phyloP scores from a whole-genome alignment of 1,140 invertebrate genomes.

The Drosophila mojavensis region DNA sequence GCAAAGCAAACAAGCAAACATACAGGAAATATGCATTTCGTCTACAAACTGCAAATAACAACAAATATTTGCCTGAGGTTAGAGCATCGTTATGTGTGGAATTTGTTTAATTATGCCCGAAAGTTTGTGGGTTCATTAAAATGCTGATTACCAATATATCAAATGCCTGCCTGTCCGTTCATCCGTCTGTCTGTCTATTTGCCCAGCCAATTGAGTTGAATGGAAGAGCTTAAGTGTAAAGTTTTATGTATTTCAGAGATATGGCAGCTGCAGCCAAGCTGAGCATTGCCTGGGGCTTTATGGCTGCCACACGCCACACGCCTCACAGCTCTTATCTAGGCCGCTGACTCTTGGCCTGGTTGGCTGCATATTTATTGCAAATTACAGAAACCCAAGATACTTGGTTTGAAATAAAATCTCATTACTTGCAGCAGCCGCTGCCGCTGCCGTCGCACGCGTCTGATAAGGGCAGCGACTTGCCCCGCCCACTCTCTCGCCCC shows the following conservation, averaged over 20 bases:
- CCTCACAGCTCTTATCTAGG: slow-evolving; percentile 23
- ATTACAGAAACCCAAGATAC: slow-evolving; percentile 57
- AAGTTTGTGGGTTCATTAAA: slow-evolving; percentile 43
- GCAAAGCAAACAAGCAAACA: slow-evolving; percentile 11
- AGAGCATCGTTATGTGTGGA: slow-evolving; percentile 10
- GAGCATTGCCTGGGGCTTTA: slow-evolving; percentile 10
- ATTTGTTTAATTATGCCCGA: slow-evolving; percentile 36
- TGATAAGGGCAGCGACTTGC: slow-evolving; percentile 60
- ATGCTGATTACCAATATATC: slow-evolving; percentile 34
- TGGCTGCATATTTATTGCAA: slow-evolving; percentile 79
- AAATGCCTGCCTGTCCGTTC: slow-evolving; percentile 2
- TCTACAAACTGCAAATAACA: slow-evolving; percentile 2
- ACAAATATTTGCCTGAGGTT: slow-evolving; percentile 18
- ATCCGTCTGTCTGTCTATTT: neutral
- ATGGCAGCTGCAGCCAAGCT: slow-evolving; percentile 4
- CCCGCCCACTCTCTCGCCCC: neutral
- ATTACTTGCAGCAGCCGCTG: slow-evolving; percentile 71
- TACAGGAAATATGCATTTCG: neutral
- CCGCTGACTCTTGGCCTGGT: slow-evolving; percentile 32
- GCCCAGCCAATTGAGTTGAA: slow-evolving; percentile 13
- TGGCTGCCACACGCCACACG: neutral
- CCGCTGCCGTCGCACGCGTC: slow-evolving; percentile 33
- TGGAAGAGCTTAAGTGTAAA: neutral
- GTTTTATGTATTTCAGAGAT: neutral
- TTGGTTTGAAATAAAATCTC: slow-evolving; percentile 66